Percentiles rank a stretch among this genome's conserved stretches.
phyloP scores from a whole-genome alignment of 2,113 vertebrate genomes.

The Platichthys stellatus region DNA sequence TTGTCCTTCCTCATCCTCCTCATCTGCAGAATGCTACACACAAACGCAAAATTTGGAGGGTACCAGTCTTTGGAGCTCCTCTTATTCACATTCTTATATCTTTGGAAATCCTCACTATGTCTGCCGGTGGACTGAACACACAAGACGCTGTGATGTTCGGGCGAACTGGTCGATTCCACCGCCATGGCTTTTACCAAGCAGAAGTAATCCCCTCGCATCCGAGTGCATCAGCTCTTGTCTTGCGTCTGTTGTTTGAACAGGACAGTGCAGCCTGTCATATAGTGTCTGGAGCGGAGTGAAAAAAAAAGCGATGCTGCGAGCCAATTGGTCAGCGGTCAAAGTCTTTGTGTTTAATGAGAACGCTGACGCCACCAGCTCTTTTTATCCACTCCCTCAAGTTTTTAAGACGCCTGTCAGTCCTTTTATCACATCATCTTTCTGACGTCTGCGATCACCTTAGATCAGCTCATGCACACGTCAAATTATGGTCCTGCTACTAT shows the following conservation, averaged over 20 bases:
- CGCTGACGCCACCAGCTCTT: neutral
- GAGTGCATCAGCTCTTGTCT: neutral
- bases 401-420: no score
- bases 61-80: constrained; percentile 57
- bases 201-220: neutral
- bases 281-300: neutral
- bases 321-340: neutral
- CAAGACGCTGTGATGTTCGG: neutral
- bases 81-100: neutral
- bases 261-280: neutral
- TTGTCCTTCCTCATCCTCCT: neutral
- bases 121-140: neutral
- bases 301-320: neutral
- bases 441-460: neutral
- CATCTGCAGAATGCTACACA: constrained; percentile 1
- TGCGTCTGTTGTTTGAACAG: neutral
- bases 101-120: neutral
- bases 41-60: constrained; percentile 41
- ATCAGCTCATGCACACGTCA: neutral
- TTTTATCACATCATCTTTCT: neutral
- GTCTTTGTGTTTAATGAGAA: neutral
- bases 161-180: constrained; percentile 16
- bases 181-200: constrained; percentile 30
- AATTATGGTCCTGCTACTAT: no score
- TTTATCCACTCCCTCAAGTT: neutral